These are phyloP conservation scores for Gambusia holbrooki DNA, from an alignment of 2,113 vertebrate genomes.

Conservation along the genomic window DNA sequence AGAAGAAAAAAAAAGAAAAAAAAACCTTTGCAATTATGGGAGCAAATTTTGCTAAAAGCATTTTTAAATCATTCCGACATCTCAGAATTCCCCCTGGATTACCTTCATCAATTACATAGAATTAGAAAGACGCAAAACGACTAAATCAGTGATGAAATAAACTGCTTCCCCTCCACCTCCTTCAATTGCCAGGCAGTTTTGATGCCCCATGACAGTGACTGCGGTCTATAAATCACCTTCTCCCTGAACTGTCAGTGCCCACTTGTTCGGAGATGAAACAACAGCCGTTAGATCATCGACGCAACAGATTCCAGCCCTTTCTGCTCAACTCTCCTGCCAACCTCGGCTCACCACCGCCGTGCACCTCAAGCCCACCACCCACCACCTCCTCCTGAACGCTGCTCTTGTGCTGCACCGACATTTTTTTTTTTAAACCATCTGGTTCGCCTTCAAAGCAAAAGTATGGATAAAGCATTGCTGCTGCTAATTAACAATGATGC, in stretches of 20 bases:
- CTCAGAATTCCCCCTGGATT: slow-evolving; percentile 82
- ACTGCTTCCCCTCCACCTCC: slow-evolving; percentile 30
- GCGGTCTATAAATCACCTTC: slow-evolving; percentile 78
- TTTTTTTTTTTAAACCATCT: slow-evolving; percentile 64
- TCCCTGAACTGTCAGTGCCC: slow-evolving; percentile 69
- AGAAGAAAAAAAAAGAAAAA: not conserved
- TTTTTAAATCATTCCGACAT: slow-evolving; percentile 85
- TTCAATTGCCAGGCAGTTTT: slow-evolving; percentile 56
- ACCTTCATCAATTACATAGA: slow-evolving; percentile 19
- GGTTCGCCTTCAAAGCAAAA: slow-evolving; percentile 63
- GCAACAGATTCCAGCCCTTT: slow-evolving; percentile 65
- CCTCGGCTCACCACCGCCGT: slow-evolving; percentile 34
- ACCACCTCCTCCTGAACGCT: slow-evolving; percentile 6
- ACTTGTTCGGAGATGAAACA: slow-evolving; percentile 76
- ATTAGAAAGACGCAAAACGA: not conserved
- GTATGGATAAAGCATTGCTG: slow-evolving; percentile 64
- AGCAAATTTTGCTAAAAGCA: slow-evolving; percentile 93
- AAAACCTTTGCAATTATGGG: slow-evolving; percentile 85
- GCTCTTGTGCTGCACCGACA: slow-evolving; percentile 40
- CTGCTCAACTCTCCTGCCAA: slow-evolving; percentile 57
- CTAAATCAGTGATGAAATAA: slow-evolving; percentile 16
- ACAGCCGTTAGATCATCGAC: slow-evolving; percentile 79
- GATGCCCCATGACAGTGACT: slow-evolving; percentile 60
- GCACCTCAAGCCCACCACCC: no score
- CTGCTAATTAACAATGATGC: slow-evolving; percentile 69